Evolutionary conservation across 1,140 invertebrate genomes (phyloP).

Genomic region (Drosophila azteca): DNA sequence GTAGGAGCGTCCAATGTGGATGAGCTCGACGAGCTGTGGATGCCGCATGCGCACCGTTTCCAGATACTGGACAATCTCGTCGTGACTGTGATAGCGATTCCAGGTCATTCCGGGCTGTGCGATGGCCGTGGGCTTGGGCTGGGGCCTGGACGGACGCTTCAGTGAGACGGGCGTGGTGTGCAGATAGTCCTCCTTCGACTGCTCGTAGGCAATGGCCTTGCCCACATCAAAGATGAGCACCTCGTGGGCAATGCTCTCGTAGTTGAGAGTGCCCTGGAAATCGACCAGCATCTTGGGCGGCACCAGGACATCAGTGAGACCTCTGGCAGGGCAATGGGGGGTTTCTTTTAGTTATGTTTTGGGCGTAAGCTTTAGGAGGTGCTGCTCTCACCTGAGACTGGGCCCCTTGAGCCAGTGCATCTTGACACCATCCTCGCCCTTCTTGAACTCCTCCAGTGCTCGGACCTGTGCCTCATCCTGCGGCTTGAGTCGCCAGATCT

Average conservation of each 20-base stretch:
- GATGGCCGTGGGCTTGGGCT: constrained; percentile 9
- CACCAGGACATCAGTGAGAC: constrained; percentile 89
- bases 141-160: constrained; percentile 33
- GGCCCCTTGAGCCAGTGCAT: constrained; percentile 82
- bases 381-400: constrained; percentile 60
- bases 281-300: constrained; percentile 87
- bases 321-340: constrained; percentile 77
- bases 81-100: constrained; percentile 88
- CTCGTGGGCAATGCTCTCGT: constrained; percentile 87
- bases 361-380: too few species aligned
- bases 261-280: constrained; percentile 87
- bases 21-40: constrained; percentile 86
- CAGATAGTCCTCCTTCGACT: constrained; percentile 68
- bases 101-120: constrained; percentile 83
- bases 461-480: constrained; percentile 69
- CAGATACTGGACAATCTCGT: constrained; percentile 88
- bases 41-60: constrained; percentile 88
- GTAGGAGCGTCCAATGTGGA: constrained; percentile 88
- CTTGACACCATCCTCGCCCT: constrained; percentile 71
- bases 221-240: constrained; percentile 90
- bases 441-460: constrained; percentile 71
- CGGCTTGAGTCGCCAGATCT: constrained; percentile 79
- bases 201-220: constrained; percentile 87
- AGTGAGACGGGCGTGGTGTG: constrained; percentile 39
- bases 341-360: too few species aligned